Evolutionary conservation across 2,113 vertebrate genomes (phyloP), one percentile per base, ranked within the genome.

Genomic region (Tragulus kanchil): DNA sequence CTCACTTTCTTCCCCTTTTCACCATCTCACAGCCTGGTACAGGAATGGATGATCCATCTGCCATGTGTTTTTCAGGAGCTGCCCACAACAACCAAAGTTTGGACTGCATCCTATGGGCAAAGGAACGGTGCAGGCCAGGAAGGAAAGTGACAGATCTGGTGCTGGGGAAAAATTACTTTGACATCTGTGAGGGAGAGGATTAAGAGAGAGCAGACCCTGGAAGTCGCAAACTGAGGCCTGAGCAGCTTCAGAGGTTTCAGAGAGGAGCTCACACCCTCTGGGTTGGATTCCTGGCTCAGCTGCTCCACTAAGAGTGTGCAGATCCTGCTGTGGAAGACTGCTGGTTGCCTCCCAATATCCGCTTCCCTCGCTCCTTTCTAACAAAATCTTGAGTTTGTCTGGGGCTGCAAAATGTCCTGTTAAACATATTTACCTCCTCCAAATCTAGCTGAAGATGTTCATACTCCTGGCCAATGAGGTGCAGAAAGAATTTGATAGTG

Each of bases 331-430:
- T n/a, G 28, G 65, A 89, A 94, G 71, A 45, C 45, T 17, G 0
- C 65, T 58, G 16, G n/a, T 83, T 58, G 65, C 59, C 54, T 85
- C 84, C 54, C 26, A 50, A 56, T 6, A 59, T 31, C 59, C 42
- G 64, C 67, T 81, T 59, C 26, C 15, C 19, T 6, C 36, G 45
- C 36, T 90, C 19, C 56, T 86, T 90, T 75, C 25, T 86, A 81
- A 77, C 42, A 50, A 86, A 95, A 71, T 89, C 79, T n/a, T 75
- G 59, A 91, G n/a, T 87, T 82, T 69, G 36, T 91, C 54, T 73
- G 26, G 8, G n/a, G 7, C 59, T 42, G 36, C 26, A 89, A 86
- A 93, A 77, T 45, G 64, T 11, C 82, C 61, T 77, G 15, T 67
- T 21, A 56, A 79, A 21, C 79, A 82, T 50, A 92, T n/a, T 88